Evolutionary conservation across 2,113 vertebrate genomes (phyloP), one percentile per base, ranked within the genome.

Genomic region (Alligator mississippiensis): DNA sequence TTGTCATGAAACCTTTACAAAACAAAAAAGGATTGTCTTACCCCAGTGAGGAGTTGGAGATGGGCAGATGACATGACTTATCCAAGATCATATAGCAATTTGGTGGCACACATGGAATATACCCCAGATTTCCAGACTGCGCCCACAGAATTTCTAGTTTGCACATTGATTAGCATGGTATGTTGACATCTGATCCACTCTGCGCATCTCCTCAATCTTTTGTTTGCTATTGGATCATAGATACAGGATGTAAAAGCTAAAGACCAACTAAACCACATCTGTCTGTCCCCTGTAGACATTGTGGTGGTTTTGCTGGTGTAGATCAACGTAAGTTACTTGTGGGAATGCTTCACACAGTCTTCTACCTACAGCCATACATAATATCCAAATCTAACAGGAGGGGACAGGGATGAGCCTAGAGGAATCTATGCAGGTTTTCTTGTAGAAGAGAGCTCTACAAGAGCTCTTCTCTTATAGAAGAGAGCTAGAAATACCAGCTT

Each of bases 61-160:
- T 9, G n/a, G 55, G 61, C 55, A 63, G 72, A 82, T 5, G 61
- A 77, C 61, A 34, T 38, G 38, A 27, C 27, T n/a, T 68, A 25
- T 4, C 28, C 21, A 22, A 7, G 15, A 27, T 18, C 61, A 76
- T 72, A 21, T 5, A 47, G 59, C 0, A 0, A 6, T 8, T 2
- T 85, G 82, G 63, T 28, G 63, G 66, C 8, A 2, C 4, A 80
- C n/a, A 4, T 21, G n/a, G 25, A 21, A 21, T 19, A 19, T 18
- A 82, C 9, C 80, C 5, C 4, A 47, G 81, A 28, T 60, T n/a
- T 91, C 2, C 0, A 79, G 28, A 12, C 77, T 64, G 1, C 0
- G 13, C 18, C 38, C 4, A 1, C 18, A 47, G 47, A 47, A 47
- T 34, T 17, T 68, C 68, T 72, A 72, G 11, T 27, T n/a, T 24